Percentiles rank a stretch among this genome's conserved stretches.
Evolutionary conservation across 2,113 vertebrate genomes (phyloP).

Genomic region (Plectropomus leopardus): DNA sequence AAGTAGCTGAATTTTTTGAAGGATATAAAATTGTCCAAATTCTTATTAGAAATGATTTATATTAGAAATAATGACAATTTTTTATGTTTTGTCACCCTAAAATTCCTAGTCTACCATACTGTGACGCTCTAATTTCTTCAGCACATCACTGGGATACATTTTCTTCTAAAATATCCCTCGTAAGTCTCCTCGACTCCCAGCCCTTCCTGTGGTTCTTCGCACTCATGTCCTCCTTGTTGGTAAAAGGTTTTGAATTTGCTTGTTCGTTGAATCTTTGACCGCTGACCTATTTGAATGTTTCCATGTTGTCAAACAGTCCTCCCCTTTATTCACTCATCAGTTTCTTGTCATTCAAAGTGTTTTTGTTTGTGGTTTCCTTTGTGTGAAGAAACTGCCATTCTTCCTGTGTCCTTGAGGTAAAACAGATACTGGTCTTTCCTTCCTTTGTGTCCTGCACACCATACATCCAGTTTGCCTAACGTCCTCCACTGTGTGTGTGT

Average conservation of each 20-base stretch:
- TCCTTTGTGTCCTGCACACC: background rate
- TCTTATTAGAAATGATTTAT: background rate
- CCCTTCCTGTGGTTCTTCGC: background rate
- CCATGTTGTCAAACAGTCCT: background rate
- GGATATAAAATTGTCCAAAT: background rate
- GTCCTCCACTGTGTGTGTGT: background rate
- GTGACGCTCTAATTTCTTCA: background rate
- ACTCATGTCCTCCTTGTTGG: background rate
- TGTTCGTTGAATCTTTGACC: background rate
- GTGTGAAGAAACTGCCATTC: constrained; percentile 2
- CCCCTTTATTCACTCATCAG: background rate
- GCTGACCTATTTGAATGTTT: background rate
- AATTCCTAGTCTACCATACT: background rate
- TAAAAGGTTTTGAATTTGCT: background rate
- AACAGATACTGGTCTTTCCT: constrained; percentile 24
- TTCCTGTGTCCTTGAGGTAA: constrained; percentile 1
- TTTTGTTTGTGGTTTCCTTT: constrained; percentile 32
- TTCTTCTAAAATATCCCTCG: background rate
- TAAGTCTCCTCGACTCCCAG: too few species aligned
- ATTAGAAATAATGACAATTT: background rate
- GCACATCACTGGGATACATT: background rate
- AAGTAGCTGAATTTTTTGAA: background rate
- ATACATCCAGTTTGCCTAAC: background rate
- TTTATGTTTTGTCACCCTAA: background rate
- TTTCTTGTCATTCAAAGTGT: background rate